Evolutionary conservation across 2,888 invertebrate species (phyloP), one percentile per base, ranked within the genome.

Genomic region (Macropis europaea): DNA sequence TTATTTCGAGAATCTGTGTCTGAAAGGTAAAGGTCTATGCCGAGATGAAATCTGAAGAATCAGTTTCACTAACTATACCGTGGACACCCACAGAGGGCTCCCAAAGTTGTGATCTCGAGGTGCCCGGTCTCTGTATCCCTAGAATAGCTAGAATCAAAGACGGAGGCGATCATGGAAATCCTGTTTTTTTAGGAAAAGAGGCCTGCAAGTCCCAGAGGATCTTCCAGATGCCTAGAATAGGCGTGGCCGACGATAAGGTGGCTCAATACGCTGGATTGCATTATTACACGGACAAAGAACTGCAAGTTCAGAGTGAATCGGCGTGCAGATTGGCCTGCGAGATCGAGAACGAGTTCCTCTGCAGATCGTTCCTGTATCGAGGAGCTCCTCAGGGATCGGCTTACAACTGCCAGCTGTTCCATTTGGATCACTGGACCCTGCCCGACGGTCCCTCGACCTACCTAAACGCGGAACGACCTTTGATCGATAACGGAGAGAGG

Each of bases 391-490:
- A 92, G 72, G 94, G 94, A 4, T 92, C 94, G 1, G 94, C 95
- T 73, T 97, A 97, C 92, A 97, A 97, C 91, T 98, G 97, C 90
- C 94, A 97, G 73, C 92, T 97, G 32, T 97, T 96, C 92, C 97
- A 98, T 86, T 92, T 97, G 87, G 97, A 97, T 89, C 97, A 97
- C 90, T 95, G 95, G 91, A 96, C 97, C 0, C 91, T 97, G 56
- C 97, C 97, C 0, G 97, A 97, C 86, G 97, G 97, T 36, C 97
- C 97, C 0, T 96, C 96, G 43, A 96, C 97, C 3, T 98, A 97
- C 88, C 91, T 97, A 76, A 97, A 96, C 84, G 96, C 95, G 2
- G 97, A 97, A 86, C 92, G 97, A 76, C 97, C 97, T 0, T 92
- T 97, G 34, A 95, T 97, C 77, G 97, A 97, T 88, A 96, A 96